Percentiles rank a stretch among this genome's conserved stretches.
Conservation (phyloP, 1,140 invertebrate species). For the Chymomyza costata region DNA sequence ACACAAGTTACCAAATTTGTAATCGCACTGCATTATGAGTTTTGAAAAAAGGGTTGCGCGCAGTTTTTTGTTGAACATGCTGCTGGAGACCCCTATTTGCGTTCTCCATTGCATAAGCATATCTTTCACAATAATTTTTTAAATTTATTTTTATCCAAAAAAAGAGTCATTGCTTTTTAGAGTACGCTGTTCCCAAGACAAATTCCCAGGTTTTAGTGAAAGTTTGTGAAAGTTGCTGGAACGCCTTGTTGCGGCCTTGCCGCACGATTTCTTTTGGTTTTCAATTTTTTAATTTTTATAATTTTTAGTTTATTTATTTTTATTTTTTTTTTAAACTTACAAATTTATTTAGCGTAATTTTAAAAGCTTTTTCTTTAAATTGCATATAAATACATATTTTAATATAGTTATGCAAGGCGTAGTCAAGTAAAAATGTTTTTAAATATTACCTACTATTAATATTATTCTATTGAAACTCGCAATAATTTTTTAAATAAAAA, state of each 20-base stretch:
- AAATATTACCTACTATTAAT: conserved; percentile 54
- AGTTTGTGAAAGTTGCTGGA: no score
- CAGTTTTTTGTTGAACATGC: no score
- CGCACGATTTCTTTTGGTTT: conserved; percentile 1
- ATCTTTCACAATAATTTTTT: no score
- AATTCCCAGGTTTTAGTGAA: no score
- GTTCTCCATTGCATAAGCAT: no score
- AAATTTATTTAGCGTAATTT: conserved; percentile 21
- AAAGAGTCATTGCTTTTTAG: no score
- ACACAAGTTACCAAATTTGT: conserved; percentile 20
- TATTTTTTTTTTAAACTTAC: conserved; percentile 28
- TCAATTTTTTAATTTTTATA: background rate
- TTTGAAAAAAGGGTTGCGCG: background rate
- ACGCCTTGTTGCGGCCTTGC: conserved; percentile 1
- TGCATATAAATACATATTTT: no score
- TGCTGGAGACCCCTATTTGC: no score
- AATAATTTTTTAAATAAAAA: conserved; percentile 58
- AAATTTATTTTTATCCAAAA: no score
- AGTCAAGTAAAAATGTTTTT: conserved; percentile 61
- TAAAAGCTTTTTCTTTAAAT: no score
- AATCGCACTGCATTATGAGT: background rate
- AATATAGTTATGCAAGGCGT: no score
- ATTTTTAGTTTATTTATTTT: conserved; percentile 13
- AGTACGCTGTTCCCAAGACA: no score
- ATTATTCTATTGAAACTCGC: conserved; percentile 46